Evolutionary conservation across 2,113 vertebrate species (phyloP), one percentile per base, ranked within the genome.

Genomic region (Melanerpes aurifrons): DNA sequence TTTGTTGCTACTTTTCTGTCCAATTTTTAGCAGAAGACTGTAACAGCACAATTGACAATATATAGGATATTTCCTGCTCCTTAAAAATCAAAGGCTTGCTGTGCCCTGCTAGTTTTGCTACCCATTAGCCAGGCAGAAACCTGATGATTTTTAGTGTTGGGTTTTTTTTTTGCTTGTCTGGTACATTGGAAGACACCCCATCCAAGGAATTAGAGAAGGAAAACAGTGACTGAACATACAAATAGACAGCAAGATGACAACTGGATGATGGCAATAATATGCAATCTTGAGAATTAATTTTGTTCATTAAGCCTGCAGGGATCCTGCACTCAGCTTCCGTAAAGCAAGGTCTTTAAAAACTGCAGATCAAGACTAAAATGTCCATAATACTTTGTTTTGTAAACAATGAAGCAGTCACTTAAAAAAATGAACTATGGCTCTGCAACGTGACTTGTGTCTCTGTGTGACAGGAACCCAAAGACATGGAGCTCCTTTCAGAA

Each of bases 281-380:
- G 19, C 82, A 82, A 94, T 94, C 72, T 91, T 68, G n/a, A 78
- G 83, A 86, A 93, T 75, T 10, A 93, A 88, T 94, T 93, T 96
- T 91, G 25, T 92, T 96, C 79, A 87, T 96, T 82, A 94, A 87
- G 47, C 45, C 76, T 64, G 61, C 48, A 58, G 77, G 87, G 62
- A 82, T 89, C 32, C 70, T 29, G 26, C 24, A 59, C 8, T 71
- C 64, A 28, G 21, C 57, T 77, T 78, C 76, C 62, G 29, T 91
- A 61, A 95, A 94, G 89, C n/a, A 85, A 94, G 50, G 58, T 66
- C 79, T 92, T 89, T 79, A 76, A 90, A 89, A 84, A 90, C 74
- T 50, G 40, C 47, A 75, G 53, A 70, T 26, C 53, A 90, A 74
- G 40, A 69, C 31, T 70, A 71, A 95, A 90, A 92, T 82, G 28